Conservation (phyloP, 2,888 invertebrate genomes). For the Hydraecia micacea region DNA sequence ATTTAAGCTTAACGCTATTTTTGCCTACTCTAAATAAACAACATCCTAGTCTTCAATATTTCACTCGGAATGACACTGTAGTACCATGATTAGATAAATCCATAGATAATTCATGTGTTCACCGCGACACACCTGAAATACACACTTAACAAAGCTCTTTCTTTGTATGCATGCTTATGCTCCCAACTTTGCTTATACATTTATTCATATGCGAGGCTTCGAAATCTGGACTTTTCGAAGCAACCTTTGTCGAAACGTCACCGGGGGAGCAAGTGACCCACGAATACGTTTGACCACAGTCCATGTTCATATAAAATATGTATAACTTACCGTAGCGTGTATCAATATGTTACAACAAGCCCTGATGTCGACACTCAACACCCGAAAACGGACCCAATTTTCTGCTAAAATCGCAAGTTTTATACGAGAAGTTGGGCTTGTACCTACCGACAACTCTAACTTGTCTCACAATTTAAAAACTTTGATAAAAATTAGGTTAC, state of each 20-base stretch:
- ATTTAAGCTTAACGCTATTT: slow-evolving; percentile 21
- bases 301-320: slow-evolving; percentile 52
- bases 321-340: slow-evolving; percentile 33
- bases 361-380: slow-evolving; percentile 25
- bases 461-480: slow-evolving; percentile 36
- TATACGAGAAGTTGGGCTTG: slow-evolving; percentile 32
- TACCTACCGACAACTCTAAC: slow-evolving; percentile 16
- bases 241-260: slow-evolving; percentile 50
- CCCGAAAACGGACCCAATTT: slow-evolving; percentile 28
- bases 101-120: slow-evolving; percentile 70
- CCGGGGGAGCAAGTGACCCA: slow-evolving; percentile 53
- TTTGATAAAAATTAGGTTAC: slow-evolving; percentile 21
- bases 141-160: slow-evolving; percentile 69
- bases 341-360: slow-evolving; percentile 52
- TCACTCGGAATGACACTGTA: slow-evolving; percentile 72
- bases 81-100: slow-evolving; percentile 79
- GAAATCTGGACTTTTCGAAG: slow-evolving; percentile 52
- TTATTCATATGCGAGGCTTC: slow-evolving; percentile 67
- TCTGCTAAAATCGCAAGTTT: slow-evolving; percentile 33
- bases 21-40: slow-evolving; percentile 40
- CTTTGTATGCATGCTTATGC: slow-evolving; percentile 66
- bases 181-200: slow-evolving; percentile 62
- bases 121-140: slow-evolving; percentile 67
- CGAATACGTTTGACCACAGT: slow-evolving; percentile 52
- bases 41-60: slow-evolving; percentile 70